Evolutionary conservation across 2,888 invertebrate species (phyloP).

Genomic region (Sminthurides aquaticus): DNA sequence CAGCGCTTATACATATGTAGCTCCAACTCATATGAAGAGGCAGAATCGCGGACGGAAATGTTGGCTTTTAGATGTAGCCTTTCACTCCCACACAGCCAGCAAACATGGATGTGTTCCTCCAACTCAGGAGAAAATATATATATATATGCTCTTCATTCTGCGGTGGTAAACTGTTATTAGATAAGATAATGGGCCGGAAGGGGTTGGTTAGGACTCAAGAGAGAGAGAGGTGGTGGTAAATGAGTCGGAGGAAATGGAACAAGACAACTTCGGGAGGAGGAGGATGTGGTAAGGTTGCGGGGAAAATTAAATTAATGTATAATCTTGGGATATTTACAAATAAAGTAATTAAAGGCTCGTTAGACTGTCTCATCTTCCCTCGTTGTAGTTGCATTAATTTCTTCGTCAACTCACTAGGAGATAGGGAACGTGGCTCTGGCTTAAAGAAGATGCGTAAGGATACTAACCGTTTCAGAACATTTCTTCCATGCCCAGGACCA

Average conservation of each 20-base stretch:
- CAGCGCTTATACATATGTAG: too few species aligned
- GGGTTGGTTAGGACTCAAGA: not conserved
- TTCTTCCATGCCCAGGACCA: too few species aligned
- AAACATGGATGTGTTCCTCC: too few species aligned
- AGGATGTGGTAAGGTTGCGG: conserved; percentile 5
- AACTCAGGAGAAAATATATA: not conserved
- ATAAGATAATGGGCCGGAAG: conserved; percentile 5
- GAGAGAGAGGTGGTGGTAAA: not conserved
- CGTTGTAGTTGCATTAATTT: conserved; percentile 41
- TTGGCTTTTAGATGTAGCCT: too few species aligned
- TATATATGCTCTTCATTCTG: conserved; percentile 1
- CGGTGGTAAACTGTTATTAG: not conserved
- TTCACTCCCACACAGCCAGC: not conserved
- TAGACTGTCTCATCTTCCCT: conserved; percentile 40
- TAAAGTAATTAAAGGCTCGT: conserved; percentile 44
- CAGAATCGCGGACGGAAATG: too few species aligned
- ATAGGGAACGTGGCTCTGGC: too few species aligned
- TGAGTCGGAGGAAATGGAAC: not conserved
- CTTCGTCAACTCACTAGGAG: conserved; percentile 37
- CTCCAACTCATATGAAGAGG: too few species aligned
- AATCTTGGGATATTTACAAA: conserved; percentile 43
- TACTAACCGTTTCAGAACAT: too few species aligned
- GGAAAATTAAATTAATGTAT: conserved; percentile 42
- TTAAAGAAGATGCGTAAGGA: too few species aligned
- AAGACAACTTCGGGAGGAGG: not conserved